Base-by-base conservation (phyloP, 2,888 invertebrate genomes). In the Rhaphigaster nebulosa region DNA sequence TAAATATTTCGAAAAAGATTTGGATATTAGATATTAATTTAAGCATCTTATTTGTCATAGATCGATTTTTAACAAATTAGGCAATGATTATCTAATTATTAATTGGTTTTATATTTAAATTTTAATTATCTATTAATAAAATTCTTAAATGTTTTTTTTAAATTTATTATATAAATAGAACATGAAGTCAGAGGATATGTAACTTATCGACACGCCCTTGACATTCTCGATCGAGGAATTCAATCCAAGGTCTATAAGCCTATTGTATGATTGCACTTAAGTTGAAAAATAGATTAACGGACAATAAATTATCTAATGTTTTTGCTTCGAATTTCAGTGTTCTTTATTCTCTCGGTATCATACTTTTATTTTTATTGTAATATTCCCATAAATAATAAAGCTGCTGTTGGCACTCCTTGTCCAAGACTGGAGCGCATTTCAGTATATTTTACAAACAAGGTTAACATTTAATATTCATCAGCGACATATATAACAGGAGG, bases 191-290 rank as follows among this genome's bases (percentile, higher is more conserved):
- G 84, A 84, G 12, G n/a, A 76, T 76, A 76, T 76, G 70, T 84
- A 84, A 84, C 45, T 50, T 84, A 84, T n/a, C 84, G 45, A 50
- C 84, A 41, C n/a, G 84, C 84, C 84, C 84, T 84, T 84, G 84
- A 84, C 84, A 84, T 84, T 84, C 84, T 84, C 45, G 5, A n/a
- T 84, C 84, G 45, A 84, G 45, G 45, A 45, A 84, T 84, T 84
- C 45, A 50, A 84, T 45, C n/a, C 84, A 84, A 84, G 84, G 84
- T 45, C 84, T 84, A 10, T 45, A n/a, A 0, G 84, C n/a, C 84
- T 45, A 84, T 84, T 84, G 45, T 84, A 12, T 45, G 26, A 41
- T 50, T 84, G 45, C 13, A 26, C 41, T 3, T 84, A 26, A 20
- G 15, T 84, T n/a, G 84, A 45, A 76, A 76, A 76, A 20, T 20